These are phyloP conservation scores for Ophiodon elongatus DNA, from an alignment of 2,113 vertebrate species.

Conservation along the genomic window DNA sequence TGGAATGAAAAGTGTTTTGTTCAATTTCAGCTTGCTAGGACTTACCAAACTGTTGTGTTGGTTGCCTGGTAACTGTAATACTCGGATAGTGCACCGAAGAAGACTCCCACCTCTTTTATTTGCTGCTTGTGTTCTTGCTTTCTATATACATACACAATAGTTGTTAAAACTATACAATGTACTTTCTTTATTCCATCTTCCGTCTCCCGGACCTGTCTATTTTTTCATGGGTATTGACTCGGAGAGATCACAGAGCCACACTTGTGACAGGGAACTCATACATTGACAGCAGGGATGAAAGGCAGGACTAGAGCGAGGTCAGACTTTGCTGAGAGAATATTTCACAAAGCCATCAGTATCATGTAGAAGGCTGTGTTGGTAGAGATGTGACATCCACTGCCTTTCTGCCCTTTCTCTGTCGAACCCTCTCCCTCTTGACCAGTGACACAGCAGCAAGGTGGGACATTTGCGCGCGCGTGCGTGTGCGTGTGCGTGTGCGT, in stretches of 20 bases:
- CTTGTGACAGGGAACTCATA: conserved; percentile 60
- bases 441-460: conserved; percentile 40
- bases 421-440: conserved; percentile 38
- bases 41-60: conserved; percentile 70
- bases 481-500: not conserved
- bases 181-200: conserved; percentile 1
- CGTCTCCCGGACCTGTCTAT: not conserved
- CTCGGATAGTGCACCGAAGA: conserved; percentile 50
- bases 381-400: conserved; percentile 47
- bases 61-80: conserved; percentile 80
- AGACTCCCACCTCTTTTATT: conserved; percentile 34
- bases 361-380: conserved; percentile 37
- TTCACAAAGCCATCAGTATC: conserved; percentile 61
- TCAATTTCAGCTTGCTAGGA: conserved; percentile 71
- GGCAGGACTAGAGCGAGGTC: conserved; percentile 57
- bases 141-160: conserved; percentile 3
- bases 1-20: conserved; percentile 75
- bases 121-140: conserved; percentile 21
- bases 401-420: conserved; percentile 29
- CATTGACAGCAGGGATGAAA: conserved; percentile 63
- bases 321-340: conserved; percentile 57
- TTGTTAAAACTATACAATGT: conserved; percentile 14
- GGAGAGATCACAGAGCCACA: conserved; percentile 57
- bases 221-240: conserved; percentile 20
- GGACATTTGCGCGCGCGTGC: not conserved